These are phyloP conservation scores for Tachysurus fulvidraco DNA, from an alignment of 2,113 vertebrate species.

Conservation along the genomic window DNA sequence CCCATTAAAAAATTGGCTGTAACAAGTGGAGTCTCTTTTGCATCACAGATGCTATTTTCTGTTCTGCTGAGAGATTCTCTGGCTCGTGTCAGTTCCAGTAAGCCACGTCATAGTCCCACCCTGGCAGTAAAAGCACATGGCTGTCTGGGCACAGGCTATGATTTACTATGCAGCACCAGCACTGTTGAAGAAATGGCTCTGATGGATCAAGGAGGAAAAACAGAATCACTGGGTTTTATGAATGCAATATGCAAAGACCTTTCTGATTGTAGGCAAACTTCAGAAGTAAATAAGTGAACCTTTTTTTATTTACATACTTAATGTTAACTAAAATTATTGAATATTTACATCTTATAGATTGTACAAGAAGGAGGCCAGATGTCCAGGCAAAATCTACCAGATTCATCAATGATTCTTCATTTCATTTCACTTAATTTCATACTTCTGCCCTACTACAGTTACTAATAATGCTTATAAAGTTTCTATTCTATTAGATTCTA, in stretches of 20 bases:
- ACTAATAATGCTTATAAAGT: neutral
- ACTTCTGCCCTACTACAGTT: neutral
- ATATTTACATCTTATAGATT: neutral
- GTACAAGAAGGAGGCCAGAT: neutral
- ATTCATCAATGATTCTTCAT: neutral
- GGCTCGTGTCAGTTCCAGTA: slow-evolving; percentile 28
- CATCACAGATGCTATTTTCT: neutral
- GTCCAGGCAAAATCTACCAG: neutral
- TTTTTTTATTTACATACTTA: neutral
- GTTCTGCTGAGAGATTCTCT: slow-evolving; percentile 4
- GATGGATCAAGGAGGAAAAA: slow-evolving; percentile 15
- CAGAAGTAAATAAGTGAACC: neutral
- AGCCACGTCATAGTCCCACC: slow-evolving; percentile 32
- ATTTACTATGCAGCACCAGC: slow-evolving; percentile 22
- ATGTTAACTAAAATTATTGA: neutral
- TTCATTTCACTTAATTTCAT: neutral
- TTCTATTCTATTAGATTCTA: neutral
- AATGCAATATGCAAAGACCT: neutral
- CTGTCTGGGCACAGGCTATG: slow-evolving; percentile 4
- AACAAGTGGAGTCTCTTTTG: neutral
- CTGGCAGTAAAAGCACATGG: slow-evolving; percentile 23
- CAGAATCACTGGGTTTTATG: neutral
- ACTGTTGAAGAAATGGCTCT: slow-evolving; percentile 12
- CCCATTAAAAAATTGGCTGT: slow-evolving; percentile 2
- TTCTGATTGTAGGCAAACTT: neutral